These are phyloP conservation scores for Halcyon smyrnensis DNA, from an alignment of 2,797 vertebrate genomes.

Conservation along the genomic window DNA sequence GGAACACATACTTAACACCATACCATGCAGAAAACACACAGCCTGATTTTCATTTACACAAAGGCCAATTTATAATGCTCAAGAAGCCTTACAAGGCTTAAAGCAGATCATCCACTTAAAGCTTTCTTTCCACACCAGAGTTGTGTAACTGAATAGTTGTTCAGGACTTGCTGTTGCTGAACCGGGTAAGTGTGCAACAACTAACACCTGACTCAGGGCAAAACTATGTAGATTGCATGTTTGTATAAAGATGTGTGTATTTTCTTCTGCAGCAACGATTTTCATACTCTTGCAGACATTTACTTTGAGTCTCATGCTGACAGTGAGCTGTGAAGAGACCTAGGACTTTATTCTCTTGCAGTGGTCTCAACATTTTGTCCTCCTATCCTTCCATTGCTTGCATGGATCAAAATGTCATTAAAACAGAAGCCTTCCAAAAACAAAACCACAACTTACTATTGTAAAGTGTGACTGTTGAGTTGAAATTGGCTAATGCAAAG, in stretches of 20 bases:
- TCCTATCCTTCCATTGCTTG: background rate
- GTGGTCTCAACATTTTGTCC: background rate
- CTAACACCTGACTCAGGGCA: background rate
- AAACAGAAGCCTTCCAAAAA: background rate
- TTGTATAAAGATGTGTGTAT: background rate
- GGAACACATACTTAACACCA: background rate
- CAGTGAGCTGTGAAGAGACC: background rate
- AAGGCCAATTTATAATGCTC: slow-evolving; percentile 7
- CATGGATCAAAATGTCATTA: background rate
- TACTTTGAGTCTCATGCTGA: background rate
- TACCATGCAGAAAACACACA: background rate
- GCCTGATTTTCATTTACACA: slow-evolving; percentile 26
- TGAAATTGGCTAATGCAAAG: background rate
- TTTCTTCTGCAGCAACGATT: background rate
- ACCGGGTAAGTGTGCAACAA: background rate
- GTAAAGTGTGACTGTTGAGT: background rate
- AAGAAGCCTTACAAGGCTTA: background rate
- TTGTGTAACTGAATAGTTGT: background rate
- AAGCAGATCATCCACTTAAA: slow-evolving; percentile 28
- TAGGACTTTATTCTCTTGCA: background rate
- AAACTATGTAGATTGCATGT: background rate
- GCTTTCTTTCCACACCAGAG: background rate
- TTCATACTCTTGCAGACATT: background rate
- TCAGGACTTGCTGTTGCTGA: background rate
- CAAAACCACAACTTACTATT: background rate